Conservation (phyloP, 2,113 vertebrate genomes). For the Anoplopoma fimbria region DNA sequence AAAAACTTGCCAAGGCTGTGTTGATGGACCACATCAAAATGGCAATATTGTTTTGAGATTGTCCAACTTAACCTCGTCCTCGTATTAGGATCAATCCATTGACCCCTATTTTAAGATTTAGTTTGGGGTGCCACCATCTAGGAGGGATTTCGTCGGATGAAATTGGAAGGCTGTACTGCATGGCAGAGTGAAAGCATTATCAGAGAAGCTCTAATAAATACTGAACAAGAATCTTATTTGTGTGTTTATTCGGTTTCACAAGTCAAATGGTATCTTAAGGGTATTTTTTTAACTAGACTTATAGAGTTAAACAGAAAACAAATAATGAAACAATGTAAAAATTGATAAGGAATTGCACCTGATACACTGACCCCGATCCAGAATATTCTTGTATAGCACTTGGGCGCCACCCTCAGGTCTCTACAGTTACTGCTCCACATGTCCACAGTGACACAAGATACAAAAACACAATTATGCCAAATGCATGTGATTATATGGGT, state of each 20-base stretch:
- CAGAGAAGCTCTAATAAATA: background rate
- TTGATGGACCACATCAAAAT: background rate
- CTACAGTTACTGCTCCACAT: background rate
- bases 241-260: background rate
- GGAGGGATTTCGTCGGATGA: background rate
- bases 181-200: background rate
- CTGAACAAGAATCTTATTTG: background rate
- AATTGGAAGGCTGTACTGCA: background rate
- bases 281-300: background rate
- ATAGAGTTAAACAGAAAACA: background rate
- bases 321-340: background rate
- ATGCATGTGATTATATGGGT: background rate
- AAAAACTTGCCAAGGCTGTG: background rate
- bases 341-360: background rate
- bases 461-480: background rate
- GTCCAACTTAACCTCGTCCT: background rate
- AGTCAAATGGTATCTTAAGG: background rate
- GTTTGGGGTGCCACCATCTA: background rate
- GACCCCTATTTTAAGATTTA: background rate
- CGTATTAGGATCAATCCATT: background rate
- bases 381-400: slow-evolving; percentile 11
- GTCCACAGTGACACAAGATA: background rate
- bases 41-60: background rate
- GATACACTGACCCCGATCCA: background rate
- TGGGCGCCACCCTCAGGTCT: slow-evolving; percentile 34